Evolutionary conservation across 2,797 vertebrate species (phyloP), one percentile per base, ranked within the genome.

Genomic region (Lepilemur septentrionalis): DNA sequence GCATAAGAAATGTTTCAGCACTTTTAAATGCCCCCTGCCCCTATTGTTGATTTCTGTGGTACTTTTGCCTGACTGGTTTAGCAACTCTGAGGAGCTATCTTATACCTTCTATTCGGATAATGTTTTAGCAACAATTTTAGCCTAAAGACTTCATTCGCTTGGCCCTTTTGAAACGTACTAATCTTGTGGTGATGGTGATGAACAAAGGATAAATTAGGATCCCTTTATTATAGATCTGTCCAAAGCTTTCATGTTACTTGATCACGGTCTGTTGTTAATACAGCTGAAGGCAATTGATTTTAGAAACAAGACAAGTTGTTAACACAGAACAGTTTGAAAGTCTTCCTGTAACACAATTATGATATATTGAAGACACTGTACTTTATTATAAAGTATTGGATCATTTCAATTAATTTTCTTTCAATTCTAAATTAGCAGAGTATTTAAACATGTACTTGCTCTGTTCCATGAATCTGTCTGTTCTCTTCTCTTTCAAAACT

Each of bases 341-440:
- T 3, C 57, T 96, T 97, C 15, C 43, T 61, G 10, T 22, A 23
- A 84, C 11, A 75, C n/a, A 89, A 43, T 59, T n/a, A 61, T n/a
- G 69, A 96, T 78, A 59, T 61, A 73, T 0, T 69, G 79, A 97
- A 94, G 75, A 78, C n/a, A 84, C 22, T 85, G 70, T 55, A 69
- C 55, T 89, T 85, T 61, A 67, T 43, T 95, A 8, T 70, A 41
- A 96, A 95, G 30, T 63, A 38, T 83, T 83, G 61, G 83, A 88
- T 91, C 22, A 73, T 95, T 96, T 85, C 76, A 97, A 85, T 93
- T 93, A 89, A 91, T 94, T 88, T 87, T 88, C 32, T 89, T 95
- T 95, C n/a, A 35, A 59, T 81, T 93, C 10, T 85, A 93, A 96
- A 85, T 97, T 84, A 95, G 59, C n/a, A 48, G 14, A n/a, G 5